phyloP scores from a whole-genome alignment of 2,113 vertebrate genomes.

The Carettochelys insculpta region DNA sequence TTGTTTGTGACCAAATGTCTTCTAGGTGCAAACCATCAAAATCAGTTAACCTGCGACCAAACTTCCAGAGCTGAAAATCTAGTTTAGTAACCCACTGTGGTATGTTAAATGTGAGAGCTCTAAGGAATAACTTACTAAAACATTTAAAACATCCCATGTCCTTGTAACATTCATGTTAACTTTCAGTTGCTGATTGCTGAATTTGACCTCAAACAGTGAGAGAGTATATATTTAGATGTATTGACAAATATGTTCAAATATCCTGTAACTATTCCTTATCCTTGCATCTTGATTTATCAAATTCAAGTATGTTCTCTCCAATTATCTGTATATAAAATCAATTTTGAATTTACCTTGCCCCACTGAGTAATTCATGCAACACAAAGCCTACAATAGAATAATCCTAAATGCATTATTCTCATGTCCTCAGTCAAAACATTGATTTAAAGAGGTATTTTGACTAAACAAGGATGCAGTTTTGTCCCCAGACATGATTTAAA shows the following conservation, averaged over 20 bases:
- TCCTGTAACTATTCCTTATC: not conserved
- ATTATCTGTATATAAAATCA: constrained; percentile 1
- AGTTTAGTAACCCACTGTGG: not conserved
- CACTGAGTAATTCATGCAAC: constrained; percentile 25
- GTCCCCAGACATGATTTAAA: constrained; percentile 11
- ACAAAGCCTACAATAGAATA: constrained; percentile 1
- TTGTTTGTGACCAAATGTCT: not conserved
- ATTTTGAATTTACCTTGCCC: constrained; percentile 44
- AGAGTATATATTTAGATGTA: not conserved
- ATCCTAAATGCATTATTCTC: not conserved
- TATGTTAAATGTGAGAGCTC: not conserved
- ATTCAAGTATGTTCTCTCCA: not conserved
- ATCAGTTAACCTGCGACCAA: not conserved
- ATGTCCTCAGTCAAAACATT: not conserved
- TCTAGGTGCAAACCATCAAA: rapidly evolving
- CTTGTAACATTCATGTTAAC: not conserved
- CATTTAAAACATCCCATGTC: not conserved
- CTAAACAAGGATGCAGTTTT: not conserved
- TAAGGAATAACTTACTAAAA: not conserved
- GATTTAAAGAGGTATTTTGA: constrained; percentile 1
- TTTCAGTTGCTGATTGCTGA: not conserved
- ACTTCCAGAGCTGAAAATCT: rapidly evolving
- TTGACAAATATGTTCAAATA: not conserved
- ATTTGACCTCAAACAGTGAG: too few species aligned
- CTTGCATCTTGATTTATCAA: not conserved